Base-by-base conservation (phyloP, 2,888 invertebrate genomes). In the Rhimphoctona megacephalus region DNA sequence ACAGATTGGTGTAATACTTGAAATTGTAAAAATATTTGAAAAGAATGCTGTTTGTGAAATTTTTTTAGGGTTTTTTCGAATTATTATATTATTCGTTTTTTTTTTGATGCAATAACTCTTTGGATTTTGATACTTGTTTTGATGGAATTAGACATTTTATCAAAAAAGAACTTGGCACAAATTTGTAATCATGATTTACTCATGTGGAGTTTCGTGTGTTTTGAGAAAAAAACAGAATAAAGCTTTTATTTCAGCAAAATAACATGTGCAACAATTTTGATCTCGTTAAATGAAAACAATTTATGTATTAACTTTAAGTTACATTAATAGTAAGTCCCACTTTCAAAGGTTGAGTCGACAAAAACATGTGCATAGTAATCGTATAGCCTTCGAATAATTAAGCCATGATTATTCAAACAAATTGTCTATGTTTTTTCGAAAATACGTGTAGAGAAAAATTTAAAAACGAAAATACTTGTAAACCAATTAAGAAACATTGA, bases 261-360 rank as follows among this genome's bases (percentile, higher is more conserved):
- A 22, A 5, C 5, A 1, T n/a, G 33, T 33, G 5, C 5, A 33
- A 33, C 22, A 22, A 54, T 22, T 54, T 54, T 22, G 11, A 54
- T 52, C 17, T 52, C 30, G 30, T 4, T 3, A 14, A 30, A 61
- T 33, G 61, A 33, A 17, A 61, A 33, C 30, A 30, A 61, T 66
- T 19, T 33, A 33, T 64, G 2, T 33, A 17, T 64, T 17, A 64
- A 30, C 25, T 25, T 57, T 17, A 30, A 14, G 17, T 30, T 61
- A 66, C 33, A 66, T 66, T 19, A 14, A 19, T 17, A 17, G 17
- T 49, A 70, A 46, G 30, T n/a, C 49, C 7, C n/a, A 49, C 49
- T 49, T 49, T 70, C 30, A 49, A 70, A 70, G 70, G 70, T 73
- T 52, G 36, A 22, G 11, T 36, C 54, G 73, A 74, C 57, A 61